A percentile compares a stretch with the other conserved stretches of the same genome.
Conservation (phyloP, 2,797 vertebrate species). For the Crenichthys baileyi region DNA sequence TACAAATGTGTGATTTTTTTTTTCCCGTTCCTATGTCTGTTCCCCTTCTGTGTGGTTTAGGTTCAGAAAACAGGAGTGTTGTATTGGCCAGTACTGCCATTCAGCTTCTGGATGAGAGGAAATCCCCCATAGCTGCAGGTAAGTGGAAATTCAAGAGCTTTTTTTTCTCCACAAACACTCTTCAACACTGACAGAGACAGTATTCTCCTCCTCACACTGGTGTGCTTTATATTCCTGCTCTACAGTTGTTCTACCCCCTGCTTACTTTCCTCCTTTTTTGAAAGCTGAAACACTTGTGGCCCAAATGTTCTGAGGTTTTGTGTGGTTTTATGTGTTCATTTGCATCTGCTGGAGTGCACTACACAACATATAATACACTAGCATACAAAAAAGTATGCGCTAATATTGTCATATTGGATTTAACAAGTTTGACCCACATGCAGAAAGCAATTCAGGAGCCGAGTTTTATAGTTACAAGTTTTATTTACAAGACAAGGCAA, state of each 20-base stretch:
- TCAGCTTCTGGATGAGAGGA: constrained; percentile 95
- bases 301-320: constrained; percentile 50
- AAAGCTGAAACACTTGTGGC: constrained; percentile 39
- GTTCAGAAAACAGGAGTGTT: constrained; percentile 92
- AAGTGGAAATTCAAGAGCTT: constrained; percentile 61
- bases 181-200: constrained; percentile 28
- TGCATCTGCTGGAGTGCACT: constrained; percentile 22
- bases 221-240: constrained; percentile 31
- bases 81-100: constrained; percentile 96
- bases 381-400: no score
- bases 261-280: constrained; percentile 20
- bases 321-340: constrained; percentile 20
- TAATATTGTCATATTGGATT: no score
- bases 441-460: no score
- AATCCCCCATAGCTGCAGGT: constrained; percentile 98
- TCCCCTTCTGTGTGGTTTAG: constrained; percentile 67
- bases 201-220: constrained; percentile 24
- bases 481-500: no score
- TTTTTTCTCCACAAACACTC: constrained; percentile 32
- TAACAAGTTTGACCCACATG: no score
- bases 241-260: constrained; percentile 21
- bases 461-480: no score
- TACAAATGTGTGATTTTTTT: constrained; percentile 24
- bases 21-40: constrained; percentile 25
- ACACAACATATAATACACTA: not conserved